A percentile compares a stretch with the other conserved stretches of the same genome.
These are phyloP conservation scores for Eufriesea mexicana DNA, from an alignment of 1,140 invertebrate genomes.

Conservation along the genomic window DNA sequence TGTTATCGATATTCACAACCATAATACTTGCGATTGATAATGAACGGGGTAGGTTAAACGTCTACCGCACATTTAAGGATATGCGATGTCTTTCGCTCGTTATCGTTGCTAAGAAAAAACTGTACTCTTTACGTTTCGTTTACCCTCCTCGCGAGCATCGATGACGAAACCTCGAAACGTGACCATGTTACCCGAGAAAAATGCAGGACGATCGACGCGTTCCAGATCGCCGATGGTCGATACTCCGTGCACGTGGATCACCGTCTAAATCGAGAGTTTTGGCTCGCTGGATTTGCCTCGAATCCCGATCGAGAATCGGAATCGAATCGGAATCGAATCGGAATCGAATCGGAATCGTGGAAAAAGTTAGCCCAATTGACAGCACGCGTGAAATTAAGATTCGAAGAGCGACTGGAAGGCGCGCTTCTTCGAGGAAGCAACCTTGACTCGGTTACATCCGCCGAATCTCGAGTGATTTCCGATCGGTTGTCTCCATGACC, in stretches of 20 bases:
- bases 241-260: too few relatives aligned
- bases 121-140: neutral
- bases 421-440: neutral
- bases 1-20: conserved; percentile 77
- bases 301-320: too few relatives aligned
- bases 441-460: neutral
- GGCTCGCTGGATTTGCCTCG: too few relatives aligned
- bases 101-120: conserved; percentile 44
- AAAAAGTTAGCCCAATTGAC: too few relatives aligned
- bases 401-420: too few relatives aligned
- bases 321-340: too few relatives aligned
- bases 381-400: too few relatives aligned
- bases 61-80: conserved; percentile 30
- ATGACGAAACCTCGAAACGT: neutral
- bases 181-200: neutral
- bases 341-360: too few relatives aligned
- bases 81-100: conserved; percentile 16
- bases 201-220: conserved; percentile 1
- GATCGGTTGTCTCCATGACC: neutral
- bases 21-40: conserved; percentile 78
- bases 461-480: neutral
- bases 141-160: neutral
- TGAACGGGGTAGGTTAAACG: conserved; percentile 14
- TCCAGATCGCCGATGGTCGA: too few relatives aligned
- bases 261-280: too few relatives aligned